These are phyloP conservation scores for Latheticus oryzae DNA, from an alignment of 2,888 invertebrate genomes.

Conservation along the genomic window DNA sequence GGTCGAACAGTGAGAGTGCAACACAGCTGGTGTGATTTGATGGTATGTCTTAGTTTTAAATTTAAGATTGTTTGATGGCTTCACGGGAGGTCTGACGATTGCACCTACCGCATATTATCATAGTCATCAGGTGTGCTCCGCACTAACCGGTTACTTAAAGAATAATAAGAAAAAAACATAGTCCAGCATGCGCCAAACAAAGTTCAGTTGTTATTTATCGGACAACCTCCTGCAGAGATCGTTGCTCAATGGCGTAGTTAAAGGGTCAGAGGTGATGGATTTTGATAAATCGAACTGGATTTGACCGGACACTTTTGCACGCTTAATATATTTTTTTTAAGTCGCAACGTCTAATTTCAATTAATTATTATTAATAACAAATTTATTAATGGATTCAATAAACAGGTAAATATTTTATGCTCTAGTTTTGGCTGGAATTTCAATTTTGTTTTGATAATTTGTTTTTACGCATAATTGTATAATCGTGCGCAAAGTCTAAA, in stretches of 20 bases:
- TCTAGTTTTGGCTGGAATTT: no score
- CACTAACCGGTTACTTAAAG: conserved; percentile 37
- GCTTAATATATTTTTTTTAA: no score
- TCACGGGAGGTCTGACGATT: conserved; percentile 33
- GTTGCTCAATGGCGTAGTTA: conserved; percentile 22
- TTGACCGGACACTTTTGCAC: conserved; percentile 27
- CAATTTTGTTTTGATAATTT: no score
- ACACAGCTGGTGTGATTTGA: conserved; percentile 1
- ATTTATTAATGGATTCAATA: no score
- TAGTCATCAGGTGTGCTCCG: conserved; percentile 31
- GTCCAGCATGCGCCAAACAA: conserved; percentile 37
- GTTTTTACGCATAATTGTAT: no score
- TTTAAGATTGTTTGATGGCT: conserved; percentile 16
- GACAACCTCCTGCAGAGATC: conserved; percentile 40
- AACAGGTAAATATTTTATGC: no score
- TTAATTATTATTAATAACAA: no score
- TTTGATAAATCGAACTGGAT: conserved; percentile 35
- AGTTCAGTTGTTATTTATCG: conserved; percentile 35
- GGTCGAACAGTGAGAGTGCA: conserved; percentile 33
- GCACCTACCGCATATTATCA: conserved; percentile 38
- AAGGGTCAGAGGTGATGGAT: conserved; percentile 31
- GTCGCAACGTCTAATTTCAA: no score
- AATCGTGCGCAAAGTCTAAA: conserved; percentile 19
- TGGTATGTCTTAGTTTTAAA: conserved; percentile 32
- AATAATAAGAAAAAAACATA: conserved; percentile 33